These are phyloP conservation scores for Philopedon plagiatum DNA, from an alignment of 2,888 invertebrate species.

Conservation along the genomic window DNA sequence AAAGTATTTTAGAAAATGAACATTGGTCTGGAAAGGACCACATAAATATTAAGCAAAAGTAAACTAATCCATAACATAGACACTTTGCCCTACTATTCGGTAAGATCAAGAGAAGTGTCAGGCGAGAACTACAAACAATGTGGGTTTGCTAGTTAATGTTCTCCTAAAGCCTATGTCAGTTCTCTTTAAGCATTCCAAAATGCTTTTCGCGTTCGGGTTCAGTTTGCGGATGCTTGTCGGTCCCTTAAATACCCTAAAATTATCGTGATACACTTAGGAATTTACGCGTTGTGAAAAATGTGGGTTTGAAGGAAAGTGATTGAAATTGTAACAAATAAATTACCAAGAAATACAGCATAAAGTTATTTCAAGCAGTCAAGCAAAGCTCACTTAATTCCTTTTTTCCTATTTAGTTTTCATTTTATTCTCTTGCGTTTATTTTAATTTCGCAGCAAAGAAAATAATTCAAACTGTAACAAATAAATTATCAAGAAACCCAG, in stretches of 20 bases:
- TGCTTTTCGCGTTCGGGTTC: conserved; percentile 11
- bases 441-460: too few relatives aligned
- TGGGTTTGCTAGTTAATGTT: conserved; percentile 34
- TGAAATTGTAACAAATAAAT: too few relatives aligned
- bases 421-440: too few relatives aligned
- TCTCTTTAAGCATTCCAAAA: conserved; percentile 12
- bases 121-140: conserved; percentile 31
- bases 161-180: conserved; percentile 30
- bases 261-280: conserved; percentile 15
- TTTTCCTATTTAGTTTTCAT: too few relatives aligned
- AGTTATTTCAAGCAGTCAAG: too few relatives aligned
- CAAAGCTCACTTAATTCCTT: too few relatives aligned
- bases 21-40: too few relatives aligned
- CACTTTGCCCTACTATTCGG: not conserved
- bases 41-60: too few relatives aligned
- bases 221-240: conserved; percentile 18
- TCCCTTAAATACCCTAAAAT: conserved; percentile 18
- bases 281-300: conserved; percentile 10
- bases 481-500: too few relatives aligned
- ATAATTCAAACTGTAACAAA: too few relatives aligned
- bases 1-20: too few relatives aligned
- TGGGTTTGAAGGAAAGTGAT: not conserved
- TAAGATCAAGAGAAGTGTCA: conserved; percentile 18
- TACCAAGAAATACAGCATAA: too few relatives aligned
- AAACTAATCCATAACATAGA: not conserved